Evolutionary conservation across 1,140 invertebrate species (phyloP).

Genomic region (Diorhabda elongata): DNA sequence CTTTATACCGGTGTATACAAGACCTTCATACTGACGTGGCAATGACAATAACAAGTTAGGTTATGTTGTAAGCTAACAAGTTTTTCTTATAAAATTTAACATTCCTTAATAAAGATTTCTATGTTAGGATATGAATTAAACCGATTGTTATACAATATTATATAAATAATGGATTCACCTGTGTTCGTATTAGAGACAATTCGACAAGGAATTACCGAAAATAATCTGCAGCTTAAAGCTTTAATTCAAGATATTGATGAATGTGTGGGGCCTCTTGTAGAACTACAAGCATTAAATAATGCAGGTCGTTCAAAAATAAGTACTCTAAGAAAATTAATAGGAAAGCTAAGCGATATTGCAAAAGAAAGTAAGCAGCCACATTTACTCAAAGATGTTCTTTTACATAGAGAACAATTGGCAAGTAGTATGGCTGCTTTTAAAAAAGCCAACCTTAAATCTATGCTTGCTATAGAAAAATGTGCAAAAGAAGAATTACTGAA

Average conservation of each 20-base stretch:
- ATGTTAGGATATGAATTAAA: too few species aligned
- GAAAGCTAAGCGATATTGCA: slow-evolving; percentile 61
- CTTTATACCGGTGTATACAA: too few species aligned
- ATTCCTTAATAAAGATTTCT: too few species aligned
- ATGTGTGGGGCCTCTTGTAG: slow-evolving; percentile 62
- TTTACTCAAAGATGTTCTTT: slow-evolving; percentile 60
- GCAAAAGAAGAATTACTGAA: slow-evolving; percentile 66
- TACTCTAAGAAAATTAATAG: slow-evolving; percentile 62
- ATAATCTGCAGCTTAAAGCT: slow-evolving; percentile 69
- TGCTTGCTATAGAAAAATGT: slow-evolving; percentile 69
- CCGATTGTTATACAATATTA: too few species aligned
- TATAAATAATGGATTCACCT: slow-evolving; percentile 37
- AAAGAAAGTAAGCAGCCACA: slow-evolving; percentile 60
- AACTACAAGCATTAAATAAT: slow-evolving; percentile 67
- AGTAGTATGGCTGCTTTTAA: slow-evolving; percentile 68
- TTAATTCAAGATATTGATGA: slow-evolving; percentile 72
- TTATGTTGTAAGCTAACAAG: too few species aligned
- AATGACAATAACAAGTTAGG: too few species aligned
- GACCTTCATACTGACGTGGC: too few species aligned
- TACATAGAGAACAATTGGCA: slow-evolving; percentile 64
- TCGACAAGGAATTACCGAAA: slow-evolving; percentile 63
- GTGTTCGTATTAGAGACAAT: slow-evolving; percentile 38
- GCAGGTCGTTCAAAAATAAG: slow-evolving; percentile 65
- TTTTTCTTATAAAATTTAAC: too few species aligned
- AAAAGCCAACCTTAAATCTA: slow-evolving; percentile 70